A percentile compares a stretch with the other conserved stretches of the same genome.
These are phyloP conservation scores for Colletes latitarsis DNA, from an alignment of 1,140 invertebrate genomes.

Conservation along the genomic window DNA sequence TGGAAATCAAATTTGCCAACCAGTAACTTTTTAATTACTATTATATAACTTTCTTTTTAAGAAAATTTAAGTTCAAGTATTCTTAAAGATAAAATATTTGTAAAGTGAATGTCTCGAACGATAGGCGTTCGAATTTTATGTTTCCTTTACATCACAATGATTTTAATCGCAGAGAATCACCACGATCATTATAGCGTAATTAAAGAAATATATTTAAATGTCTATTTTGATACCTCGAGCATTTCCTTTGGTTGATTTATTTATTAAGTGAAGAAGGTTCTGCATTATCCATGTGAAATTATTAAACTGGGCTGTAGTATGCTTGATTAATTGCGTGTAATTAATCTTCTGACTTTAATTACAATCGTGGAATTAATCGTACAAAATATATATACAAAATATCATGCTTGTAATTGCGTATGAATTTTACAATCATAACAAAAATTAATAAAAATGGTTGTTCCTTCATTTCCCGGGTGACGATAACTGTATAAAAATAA, in stretches of 20 bases:
- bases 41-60: neutral
- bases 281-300: neutral
- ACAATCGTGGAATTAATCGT: too few relatives aligned
- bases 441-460: neutral
- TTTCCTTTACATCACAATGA: too few relatives aligned
- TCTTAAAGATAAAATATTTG: neutral
- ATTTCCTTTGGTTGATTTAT: neutral
- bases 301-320: neutral
- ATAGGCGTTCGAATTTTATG: too few relatives aligned
- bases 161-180: too few relatives aligned
- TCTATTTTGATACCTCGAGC: neutral
- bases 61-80: neutral
- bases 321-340: neutral
- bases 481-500: too few relatives aligned
- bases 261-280: neutral
- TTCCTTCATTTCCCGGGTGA: neutral
- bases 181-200: neutral
- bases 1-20: neutral
- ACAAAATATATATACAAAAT: neutral
- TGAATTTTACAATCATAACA: neutral
- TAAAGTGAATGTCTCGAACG: too few relatives aligned
- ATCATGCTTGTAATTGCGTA: neutral
- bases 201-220: neutral
- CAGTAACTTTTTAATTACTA: neutral
- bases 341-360: conserved; percentile 22